Evolutionary conservation across 2,888 invertebrate species (phyloP), one percentile per base, ranked within the genome.

Genomic region (Stenchaetothrips biformis): DNA sequence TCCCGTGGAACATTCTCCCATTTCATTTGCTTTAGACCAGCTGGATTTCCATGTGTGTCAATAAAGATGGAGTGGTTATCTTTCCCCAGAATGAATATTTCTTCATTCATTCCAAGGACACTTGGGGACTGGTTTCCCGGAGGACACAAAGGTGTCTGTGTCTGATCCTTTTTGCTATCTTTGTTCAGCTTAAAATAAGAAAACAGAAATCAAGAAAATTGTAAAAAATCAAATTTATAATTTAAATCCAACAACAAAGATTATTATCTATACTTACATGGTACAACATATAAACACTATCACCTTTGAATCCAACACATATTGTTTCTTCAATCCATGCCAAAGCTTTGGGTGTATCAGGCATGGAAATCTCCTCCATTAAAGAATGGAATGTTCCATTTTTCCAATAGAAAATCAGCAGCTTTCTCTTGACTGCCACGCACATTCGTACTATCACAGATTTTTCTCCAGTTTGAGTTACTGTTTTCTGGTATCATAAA

Each of bases 401-500:
- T 86, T 96, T 97, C 91, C 96, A 97, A 85, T 93, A 95, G 87
- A 94, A 98, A 21, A 98, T 87, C 85, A 96, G 94, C 11, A 97
- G 88, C 86, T 93, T 94, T 84, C 94, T 90, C 85, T 94, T 92
- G 0, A 97, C 95, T 37, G 94, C 96, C 37, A 97, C 96, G 85
- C 95, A 96, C 83, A 98, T 88, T 78, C 95, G 90, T n/a, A 97
- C 92, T 18, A 93, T 90, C 4, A 92, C 91, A 82, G 92, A 92
- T 53, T 91, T 90, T 84, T 93, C 92, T 1, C 95, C 95, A n/a
- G 94, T 92, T 78, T 91, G 87, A 7, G 90, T 89, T n/a, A 86
- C 87, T 83, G 88, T 87, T 84, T 88, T 89, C 90, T 91, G 85
- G 79, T 87, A 85, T 18, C 53, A 53, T 6, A 53, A 11, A 18